A percentile compares a stretch with the other conserved stretches of the same genome.
Evolutionary conservation across 2,113 vertebrate species (phyloP).

Genomic region (Catharus fuscescens): DNA sequence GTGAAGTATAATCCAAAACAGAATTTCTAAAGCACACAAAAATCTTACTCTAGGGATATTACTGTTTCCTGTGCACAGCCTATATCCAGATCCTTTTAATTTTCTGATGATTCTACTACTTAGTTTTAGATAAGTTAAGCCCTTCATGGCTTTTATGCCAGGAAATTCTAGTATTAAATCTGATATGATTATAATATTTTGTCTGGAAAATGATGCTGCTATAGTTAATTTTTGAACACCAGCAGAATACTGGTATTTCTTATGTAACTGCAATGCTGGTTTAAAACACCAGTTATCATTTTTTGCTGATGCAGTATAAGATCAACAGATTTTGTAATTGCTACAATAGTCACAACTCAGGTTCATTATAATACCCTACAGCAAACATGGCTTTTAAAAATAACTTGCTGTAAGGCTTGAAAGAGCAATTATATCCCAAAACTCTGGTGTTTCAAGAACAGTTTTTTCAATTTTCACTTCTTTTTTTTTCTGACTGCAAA

Average conservation of each 20-base stretch:
- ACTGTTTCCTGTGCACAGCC: background rate
- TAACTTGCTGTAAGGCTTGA: background rate
- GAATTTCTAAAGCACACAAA: background rate
- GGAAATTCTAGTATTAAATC: conserved; percentile 84
- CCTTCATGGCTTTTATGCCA: conserved; percentile 83
- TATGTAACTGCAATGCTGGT: background rate
- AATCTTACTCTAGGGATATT: background rate
- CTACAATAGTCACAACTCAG: background rate
- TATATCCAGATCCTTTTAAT: background rate
- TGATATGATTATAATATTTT: conserved; percentile 81
- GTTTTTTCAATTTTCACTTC: background rate
- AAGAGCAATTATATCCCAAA: background rate
- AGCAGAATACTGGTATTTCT: background rate
- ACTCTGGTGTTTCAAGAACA: background rate
- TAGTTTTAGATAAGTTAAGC: conserved; percentile 79
- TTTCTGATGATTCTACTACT: background rate
- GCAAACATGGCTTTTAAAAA: accelerated
- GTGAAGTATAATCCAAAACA: background rate
- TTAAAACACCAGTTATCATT: background rate
- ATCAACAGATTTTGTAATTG: background rate
- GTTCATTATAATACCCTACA: background rate
- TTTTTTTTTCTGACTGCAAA: background rate
- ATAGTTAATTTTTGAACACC: conserved; percentile 67
- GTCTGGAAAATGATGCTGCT: conserved; percentile 84
- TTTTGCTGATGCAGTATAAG: background rate